Evolutionary conservation across 2,797 vertebrate species (phyloP).

Genomic region (Coranthus polyacanthus): DNA sequence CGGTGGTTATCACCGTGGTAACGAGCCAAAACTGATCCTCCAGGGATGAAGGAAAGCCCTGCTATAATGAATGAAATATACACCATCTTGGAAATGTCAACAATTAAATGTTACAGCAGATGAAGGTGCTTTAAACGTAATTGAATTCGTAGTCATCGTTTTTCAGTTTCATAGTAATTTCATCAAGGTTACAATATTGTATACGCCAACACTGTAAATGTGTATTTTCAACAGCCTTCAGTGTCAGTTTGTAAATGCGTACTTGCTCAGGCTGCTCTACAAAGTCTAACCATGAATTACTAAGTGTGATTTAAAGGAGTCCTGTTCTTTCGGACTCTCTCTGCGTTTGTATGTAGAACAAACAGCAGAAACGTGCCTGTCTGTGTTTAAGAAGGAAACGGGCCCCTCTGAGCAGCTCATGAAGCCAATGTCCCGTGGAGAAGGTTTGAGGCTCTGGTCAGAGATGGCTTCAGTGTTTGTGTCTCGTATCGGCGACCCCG

Average conservation of each 20-base stretch:
- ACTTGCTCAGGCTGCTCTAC: not conserved
- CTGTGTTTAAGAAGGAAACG: conserved; percentile 30
- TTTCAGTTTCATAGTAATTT: no score
- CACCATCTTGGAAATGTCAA: not conserved
- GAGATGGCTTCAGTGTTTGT: conserved; percentile 30
- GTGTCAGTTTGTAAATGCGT: no score
- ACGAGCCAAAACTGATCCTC: conserved; percentile 1
- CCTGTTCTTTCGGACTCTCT: not conserved
- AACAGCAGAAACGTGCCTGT: conserved; percentile 34
- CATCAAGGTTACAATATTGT: not conserved
- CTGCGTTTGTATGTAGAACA: conserved; percentile 12
- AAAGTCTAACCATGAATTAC: not conserved
- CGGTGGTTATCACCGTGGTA: conserved; percentile 1
- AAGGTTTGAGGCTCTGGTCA: conserved; percentile 8
- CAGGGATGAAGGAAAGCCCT: conserved; percentile 4
- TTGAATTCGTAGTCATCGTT: not conserved
- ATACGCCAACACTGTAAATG: no score
- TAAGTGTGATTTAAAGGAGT: conserved; percentile 7
- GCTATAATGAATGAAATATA: not conserved
- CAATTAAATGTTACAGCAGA: not conserved
- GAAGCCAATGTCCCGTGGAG: conserved; percentile 27
- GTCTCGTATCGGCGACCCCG: conserved; percentile 45
- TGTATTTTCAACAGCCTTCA: no score
- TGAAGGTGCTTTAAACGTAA: not conserved
- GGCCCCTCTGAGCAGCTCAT: conserved; percentile 34